Conservation (phyloP, 2,113 vertebrate genomes). For the Aspiorhynchus laticeps region DNA sequence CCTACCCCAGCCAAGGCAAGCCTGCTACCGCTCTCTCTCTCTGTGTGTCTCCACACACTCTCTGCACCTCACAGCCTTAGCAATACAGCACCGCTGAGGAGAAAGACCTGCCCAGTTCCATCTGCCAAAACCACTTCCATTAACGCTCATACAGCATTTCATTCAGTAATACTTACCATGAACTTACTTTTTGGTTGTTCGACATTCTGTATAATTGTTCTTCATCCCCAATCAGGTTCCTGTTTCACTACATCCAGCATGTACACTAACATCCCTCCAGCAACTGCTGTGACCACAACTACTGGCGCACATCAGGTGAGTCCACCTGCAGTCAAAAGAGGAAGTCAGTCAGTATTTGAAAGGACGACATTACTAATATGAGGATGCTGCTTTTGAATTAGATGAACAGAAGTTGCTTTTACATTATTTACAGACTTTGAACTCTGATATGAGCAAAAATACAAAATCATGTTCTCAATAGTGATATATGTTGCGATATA, state of each 20-base stretch:
- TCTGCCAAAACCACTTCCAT: neutral
- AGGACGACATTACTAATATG: neutral
- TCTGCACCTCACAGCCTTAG: neutral
- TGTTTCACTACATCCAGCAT: conserved; percentile 81
- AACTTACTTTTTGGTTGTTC: neutral
- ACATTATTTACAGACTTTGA: no score
- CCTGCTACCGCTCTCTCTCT: conserved; percentile 51
- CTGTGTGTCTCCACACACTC: conserved; percentile 31
- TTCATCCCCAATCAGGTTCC: conserved; percentile 66
- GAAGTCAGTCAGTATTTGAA: neutral
- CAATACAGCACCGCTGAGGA: neutral
- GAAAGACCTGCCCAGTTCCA: neutral
- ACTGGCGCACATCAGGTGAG: conserved; percentile 65
- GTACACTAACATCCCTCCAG: conserved; percentile 76
- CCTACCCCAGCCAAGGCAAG: conserved; percentile 96
- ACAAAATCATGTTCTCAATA: neutral
- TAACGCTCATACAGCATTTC: neutral
- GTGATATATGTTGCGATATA: neutral
- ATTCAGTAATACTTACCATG: neutral
- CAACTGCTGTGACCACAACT: conserved; percentile 68
- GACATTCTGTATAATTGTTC: neutral
- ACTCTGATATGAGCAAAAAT: neutral
- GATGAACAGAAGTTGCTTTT: neutral
- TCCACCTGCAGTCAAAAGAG: neutral
- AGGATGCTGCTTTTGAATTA: neutral